Percentiles rank a stretch among this genome's conserved stretches.
Evolutionary conservation across 2,113 vertebrate genomes (phyloP).

Genomic region (Sarotherodon lohbergeri): DNA sequence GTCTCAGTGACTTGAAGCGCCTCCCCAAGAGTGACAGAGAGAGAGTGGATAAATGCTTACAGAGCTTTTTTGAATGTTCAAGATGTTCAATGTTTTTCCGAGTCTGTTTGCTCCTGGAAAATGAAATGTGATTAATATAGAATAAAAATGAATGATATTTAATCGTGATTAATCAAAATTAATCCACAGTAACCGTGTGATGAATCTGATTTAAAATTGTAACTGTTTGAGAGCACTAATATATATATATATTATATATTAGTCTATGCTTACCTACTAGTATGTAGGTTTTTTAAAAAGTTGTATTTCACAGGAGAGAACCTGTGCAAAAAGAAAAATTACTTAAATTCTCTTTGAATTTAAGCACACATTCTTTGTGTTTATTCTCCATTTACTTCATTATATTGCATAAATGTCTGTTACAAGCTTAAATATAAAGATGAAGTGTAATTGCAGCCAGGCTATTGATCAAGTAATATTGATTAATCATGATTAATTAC

Average conservation of each 20-base stretch:
- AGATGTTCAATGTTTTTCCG: not conserved
- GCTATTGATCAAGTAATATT: not conserved
- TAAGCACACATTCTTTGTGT: not conserved
- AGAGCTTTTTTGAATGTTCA: not conserved
- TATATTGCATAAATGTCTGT: not conserved
- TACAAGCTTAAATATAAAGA: not conserved
- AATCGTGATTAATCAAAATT: not conserved
- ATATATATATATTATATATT: not conserved
- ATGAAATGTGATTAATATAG: not conserved
- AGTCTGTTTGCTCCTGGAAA: not conserved
- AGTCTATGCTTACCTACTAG: not conserved
- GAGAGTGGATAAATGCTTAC: not conserved
- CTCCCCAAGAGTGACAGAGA: not conserved
- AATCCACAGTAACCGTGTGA: not conserved
- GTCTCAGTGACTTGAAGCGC: not conserved
- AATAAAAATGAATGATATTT: not conserved
- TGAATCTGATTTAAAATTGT: not conserved
- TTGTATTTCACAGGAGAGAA: not conserved
- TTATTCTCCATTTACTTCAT: not conserved
- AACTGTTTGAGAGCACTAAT: not conserved
- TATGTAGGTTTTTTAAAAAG: not conserved
- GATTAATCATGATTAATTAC: not conserved
- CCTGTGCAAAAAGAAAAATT: not conserved
- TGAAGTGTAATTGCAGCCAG: not conserved
- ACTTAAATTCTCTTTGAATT: not conserved